Base-by-base conservation (phyloP, 2,113 vertebrate species). In the Chloropsis cyanopogon region DNA sequence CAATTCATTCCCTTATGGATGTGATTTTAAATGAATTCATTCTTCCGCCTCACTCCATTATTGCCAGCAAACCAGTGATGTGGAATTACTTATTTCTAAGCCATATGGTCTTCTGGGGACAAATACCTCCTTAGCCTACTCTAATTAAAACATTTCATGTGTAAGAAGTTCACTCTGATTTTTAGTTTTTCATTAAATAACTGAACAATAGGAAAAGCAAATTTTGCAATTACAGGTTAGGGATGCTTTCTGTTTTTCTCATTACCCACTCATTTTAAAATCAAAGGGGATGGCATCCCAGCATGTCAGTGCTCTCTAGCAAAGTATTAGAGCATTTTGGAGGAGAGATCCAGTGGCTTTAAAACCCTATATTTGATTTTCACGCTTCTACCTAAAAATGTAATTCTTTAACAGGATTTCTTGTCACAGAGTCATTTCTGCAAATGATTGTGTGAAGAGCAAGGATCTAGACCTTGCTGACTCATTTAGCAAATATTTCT, bases 31-130 rank as follows among this genome's bases (percentile, higher is more conserved):
- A 96, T 96, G 95, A 96, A 95, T 97, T 94, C 92, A 81, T 94
- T 95, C 90, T 96, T 96, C 95, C 10, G 82, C 90, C 90, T 96
- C 80, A 50, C 88, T 95, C 93, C 64, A 71, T 96, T 97, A 95
- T 92, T 97, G 93, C 95, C 93, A 96, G 96, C 72, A 96, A 96
- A 96, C 73, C 93, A 96, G 90, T 95, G 95, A 97, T 95, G 95
- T 96, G 96, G 95, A 97, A 97, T 97, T 97, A 96, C 96, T 95
- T 95, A 88, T 52, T 96, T 82, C 88, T 96, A 88, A 94, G 94
- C 94, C 96, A 96, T 97, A 92, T 96, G 93, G 96, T 96, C 95
- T 96, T 97, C 77, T 90, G 93, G 93, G 94, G 80, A 93, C 88
- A 86, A 88, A 95, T 71, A 95, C 72, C 86, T 96, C 86, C 75